Base-by-base conservation (phyloP, 2,888 invertebrate species). In the Chrysina gloriosa region DNA sequence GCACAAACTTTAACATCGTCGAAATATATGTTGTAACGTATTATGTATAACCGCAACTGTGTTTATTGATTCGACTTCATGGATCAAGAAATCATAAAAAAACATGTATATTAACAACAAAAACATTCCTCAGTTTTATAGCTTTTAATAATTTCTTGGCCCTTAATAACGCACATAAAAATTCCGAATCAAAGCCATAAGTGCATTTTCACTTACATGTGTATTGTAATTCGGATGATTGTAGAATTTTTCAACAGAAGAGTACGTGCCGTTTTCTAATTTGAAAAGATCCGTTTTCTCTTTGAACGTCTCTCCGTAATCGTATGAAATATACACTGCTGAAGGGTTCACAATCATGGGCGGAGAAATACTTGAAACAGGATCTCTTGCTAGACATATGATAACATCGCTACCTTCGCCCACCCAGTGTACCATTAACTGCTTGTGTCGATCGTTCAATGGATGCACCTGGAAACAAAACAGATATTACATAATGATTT, bases 351-450 rank as follows among this genome's bases (percentile, higher is more conserved):
- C 76, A 54, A 0, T 83, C 80, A 23, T 83, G 84, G 31, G 72
- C 69, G 65, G 84, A 83, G 70, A 83, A 68, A 75, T 83, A 50
- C 84, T 78, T 6, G 88, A 87, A 63, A 85, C 85, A 9, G 91
- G 90, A 80, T 94, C 93, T 74, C 91, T 86, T 1, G 95, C 94
- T 71, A 96, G 84, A 77, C 95, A 95, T 72, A 96, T 91, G 76
- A 96, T 93, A 25, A 95, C 92, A 83, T 93, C 90, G 69, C 94
- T 93, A 16, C 91, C 91, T 81, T 93, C 92, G 23, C 96, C 95
- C 7, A 95, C 93, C 96, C 96, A 96, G 82, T 95, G 94, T 6
- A 96, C 94, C 88, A 96, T 92, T 77, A 96, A 83, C 80, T 95
- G 94, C 77, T 93, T 92, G 80, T 96, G 96, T 71, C 90, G 90